Evolutionary conservation across 2,113 vertebrate species (phyloP), one percentile per base, ranked within the genome.

Genomic region (Ploceus nigricollis): DNA sequence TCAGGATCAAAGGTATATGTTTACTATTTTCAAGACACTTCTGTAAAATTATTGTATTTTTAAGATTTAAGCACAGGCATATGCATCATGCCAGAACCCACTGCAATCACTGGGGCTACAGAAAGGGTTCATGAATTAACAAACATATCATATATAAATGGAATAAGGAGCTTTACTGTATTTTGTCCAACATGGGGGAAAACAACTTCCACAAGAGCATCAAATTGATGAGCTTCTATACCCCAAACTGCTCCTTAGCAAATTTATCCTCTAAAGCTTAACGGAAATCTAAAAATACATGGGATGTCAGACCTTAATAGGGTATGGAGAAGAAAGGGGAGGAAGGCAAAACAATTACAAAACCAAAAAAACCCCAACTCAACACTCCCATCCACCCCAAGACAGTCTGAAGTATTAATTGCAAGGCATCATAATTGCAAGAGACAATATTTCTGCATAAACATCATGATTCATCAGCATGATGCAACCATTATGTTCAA

Each of bases 391-490:
- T 42, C 60, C 73, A 66, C 21, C 42, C 35, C 69, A 81, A 65
- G 30, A 33, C 70, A 56, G 48, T 35, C 90, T 37, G 75, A 87
- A 92, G 42, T 45, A 57, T 45, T 54, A 85, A 64, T 3, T 65
- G 71, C 94, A 88, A 88, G 63, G 76, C 88, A 82, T 66, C 45
- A 10, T 6, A 64, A 58, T 21, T 91, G 58, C 48, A 77, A 65
- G 35, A 81, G 82, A 78, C 81, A 95, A 16, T 64, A 96, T 91
- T 94, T 96, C 90, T 94, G 87, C 94, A 87, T 83, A 69, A 96
- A 94, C 23, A 73, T 47, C 83, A 75, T 9, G 19, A 66, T 66
- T 64, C 35, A 66, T 37, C 30, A 71, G 64, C 64, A 83, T 17
- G n/a, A 70, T 79, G 75, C 61, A 84, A 65, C 11, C 13, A 50